phyloP scores from a whole-genome alignment of 2,888 invertebrate species.

The Paralinhomoeus sp. region DNA sequence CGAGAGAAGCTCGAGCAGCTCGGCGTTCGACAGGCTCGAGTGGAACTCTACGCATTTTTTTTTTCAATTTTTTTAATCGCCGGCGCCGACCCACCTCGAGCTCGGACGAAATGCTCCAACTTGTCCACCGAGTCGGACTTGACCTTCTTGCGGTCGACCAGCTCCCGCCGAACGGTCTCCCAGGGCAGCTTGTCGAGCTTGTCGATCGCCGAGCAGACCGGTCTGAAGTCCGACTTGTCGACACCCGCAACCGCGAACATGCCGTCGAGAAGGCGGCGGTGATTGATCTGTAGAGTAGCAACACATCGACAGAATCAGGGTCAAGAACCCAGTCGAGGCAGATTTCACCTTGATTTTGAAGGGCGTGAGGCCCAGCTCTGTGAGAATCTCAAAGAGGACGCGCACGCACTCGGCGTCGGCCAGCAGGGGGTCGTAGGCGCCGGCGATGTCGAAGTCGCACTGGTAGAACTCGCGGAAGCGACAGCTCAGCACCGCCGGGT shows the following conservation, averaged over 20 bases:
- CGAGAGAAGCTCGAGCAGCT: too few species aligned
- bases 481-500: constrained; percentile 83
- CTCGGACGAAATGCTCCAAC: constrained; percentile 57
- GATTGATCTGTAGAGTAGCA: constrained; percentile 70
- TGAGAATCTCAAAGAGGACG: constrained; percentile 72
- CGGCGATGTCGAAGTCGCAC: constrained; percentile 99
- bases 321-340: too few species aligned
- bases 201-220: constrained; percentile 87
- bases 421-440: constrained; percentile 78
- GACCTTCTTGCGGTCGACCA: constrained; percentile 60
- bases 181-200: constrained; percentile 75
- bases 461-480: constrained; percentile 96
- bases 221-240: constrained; percentile 59
- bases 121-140: constrained; percentile 52
- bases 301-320: too few species aligned
- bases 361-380: constrained; percentile 54
- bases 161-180: constrained; percentile 73
- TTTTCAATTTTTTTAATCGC: too few species aligned
- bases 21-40: too few species aligned
- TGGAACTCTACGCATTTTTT: too few species aligned
- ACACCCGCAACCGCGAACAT: constrained; percentile 93
- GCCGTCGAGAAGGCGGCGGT: constrained; percentile 72
- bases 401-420: constrained; percentile 90
- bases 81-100: constrained; percentile 50
- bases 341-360: constrained; percentile 64